Evolutionary conservation across 2,113 vertebrate genomes (phyloP).

Genomic region (Empidonax traillii): DNA sequence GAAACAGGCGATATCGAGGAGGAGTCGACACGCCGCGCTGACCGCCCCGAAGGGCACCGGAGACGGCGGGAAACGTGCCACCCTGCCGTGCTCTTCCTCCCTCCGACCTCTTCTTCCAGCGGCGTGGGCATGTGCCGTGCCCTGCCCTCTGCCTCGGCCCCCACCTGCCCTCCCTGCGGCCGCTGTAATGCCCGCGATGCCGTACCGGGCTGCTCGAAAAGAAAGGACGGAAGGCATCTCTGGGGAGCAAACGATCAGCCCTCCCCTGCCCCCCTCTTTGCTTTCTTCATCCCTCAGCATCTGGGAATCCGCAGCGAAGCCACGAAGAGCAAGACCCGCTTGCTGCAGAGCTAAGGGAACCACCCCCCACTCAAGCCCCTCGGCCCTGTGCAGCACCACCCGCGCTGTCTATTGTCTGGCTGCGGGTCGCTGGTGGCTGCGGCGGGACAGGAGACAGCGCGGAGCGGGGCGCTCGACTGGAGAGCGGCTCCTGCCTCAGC

Average conservation of each 20-base stretch:
- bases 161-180: neutral
- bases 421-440: neutral
- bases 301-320: neutral
- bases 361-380: neutral
- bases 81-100: neutral
- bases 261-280: no score
- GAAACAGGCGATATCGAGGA: neutral
- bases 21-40: neutral
- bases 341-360: neutral
- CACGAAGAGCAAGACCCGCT: neutral
- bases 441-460: neutral
- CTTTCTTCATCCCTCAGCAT: neutral
- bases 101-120: neutral
- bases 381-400: neutral
- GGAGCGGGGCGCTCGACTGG: neutral
- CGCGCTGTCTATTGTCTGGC: neutral
- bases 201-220: neutral
- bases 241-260: neutral
- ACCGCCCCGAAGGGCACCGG: neutral
- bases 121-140: neutral
- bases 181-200: neutral
- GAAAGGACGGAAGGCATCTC: neutral
- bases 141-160: neutral
- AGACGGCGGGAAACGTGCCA: neutral
- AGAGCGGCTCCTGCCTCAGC: neutral